These are phyloP conservation scores for Hydrotaea diabolus DNA, from an alignment of 2,888 invertebrate genomes.

Conservation along the genomic window DNA sequence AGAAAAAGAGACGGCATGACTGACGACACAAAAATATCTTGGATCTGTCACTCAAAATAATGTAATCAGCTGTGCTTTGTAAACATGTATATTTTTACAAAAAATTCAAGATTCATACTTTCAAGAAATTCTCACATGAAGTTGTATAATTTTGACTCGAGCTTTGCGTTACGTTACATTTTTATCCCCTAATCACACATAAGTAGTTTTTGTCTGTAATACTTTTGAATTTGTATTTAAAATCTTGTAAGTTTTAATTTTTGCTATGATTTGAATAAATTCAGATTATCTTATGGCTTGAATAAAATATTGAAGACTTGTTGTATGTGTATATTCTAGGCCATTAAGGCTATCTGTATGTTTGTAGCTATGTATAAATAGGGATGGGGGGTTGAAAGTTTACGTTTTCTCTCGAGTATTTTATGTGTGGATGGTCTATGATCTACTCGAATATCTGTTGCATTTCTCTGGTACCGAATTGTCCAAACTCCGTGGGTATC, in stretches of 20 bases:
- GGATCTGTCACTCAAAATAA: no score
- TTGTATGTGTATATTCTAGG: neutral
- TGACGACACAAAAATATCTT: no score
- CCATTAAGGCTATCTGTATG: neutral
- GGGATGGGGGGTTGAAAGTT: neutral
- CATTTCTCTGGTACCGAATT: constrained; percentile 74
- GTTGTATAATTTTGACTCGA: neutral
- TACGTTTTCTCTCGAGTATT: neutral
- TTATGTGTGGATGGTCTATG: neutral
- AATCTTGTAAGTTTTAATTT: neutral
- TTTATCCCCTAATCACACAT: constrained; percentile 11
- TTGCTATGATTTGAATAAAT: constrained; percentile 27
- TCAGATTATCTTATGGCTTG: neutral
- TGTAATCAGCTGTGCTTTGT: no score
- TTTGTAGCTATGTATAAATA: neutral
- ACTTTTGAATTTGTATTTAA: neutral
- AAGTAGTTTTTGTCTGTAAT: neutral
- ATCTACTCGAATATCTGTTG: constrained; percentile 62
- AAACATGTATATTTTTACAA: no score
- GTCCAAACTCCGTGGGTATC: constrained; percentile 76
- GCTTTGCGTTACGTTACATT: neutral
- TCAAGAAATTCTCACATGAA: no score
- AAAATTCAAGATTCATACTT: no score
- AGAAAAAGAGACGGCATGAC: no score
- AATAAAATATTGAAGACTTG: constrained; percentile 1